Evolutionary conservation across 2,113 vertebrate genomes (phyloP), one percentile per base, ranked within the genome.

Genomic region (Ranitomeya imitator): DNA sequence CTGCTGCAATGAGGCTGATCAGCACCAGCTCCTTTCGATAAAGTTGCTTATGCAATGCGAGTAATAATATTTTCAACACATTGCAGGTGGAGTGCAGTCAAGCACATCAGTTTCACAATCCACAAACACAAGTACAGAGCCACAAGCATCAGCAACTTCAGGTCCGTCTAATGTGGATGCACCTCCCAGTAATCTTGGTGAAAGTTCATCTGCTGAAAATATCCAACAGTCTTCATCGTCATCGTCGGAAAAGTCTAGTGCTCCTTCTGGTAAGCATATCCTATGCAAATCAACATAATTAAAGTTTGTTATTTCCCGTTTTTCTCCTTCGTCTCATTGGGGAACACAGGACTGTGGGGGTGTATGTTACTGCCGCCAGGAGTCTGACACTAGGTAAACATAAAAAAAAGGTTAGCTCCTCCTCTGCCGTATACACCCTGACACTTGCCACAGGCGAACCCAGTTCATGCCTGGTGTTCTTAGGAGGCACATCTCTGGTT

Each of bases 141-240:
- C 92, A 90, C 95, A 92, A 83, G 83, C 77, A 14, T 85, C 93
- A 1, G 96, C 95, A 85, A 93, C 93, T 52, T 92, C 95, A 0
- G 95, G 94, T 92, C 96, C 94, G 54, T 61, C 90, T 19, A 96
- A 95, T 37, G 91, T 94, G 11, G 86, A 91, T 31, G 90, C 19
- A 96, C 96, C 74, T 31, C 88, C 93, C 0, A 96, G 96, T 76
- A 19, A 63, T 77, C 21, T 52, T 0, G 88, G 93, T 87, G 96
- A 95, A 93, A 96, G 93, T 10, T 93, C 92, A 73, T 95, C 96
- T 78, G 52, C 55, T 15, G 96, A 96, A 90, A 94, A 91, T 0
- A 96, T 97, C 85, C 96, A 95, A 88, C 96, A 91, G 83, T 87
- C 94, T 57, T 86, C 69, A 13, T 93, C 94, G 86, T 92, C 93